Evolutionary conservation across 2,797 vertebrate species (phyloP), one percentile per base, ranked within the genome.

Genomic region (Sardinella longiceps): DNA sequence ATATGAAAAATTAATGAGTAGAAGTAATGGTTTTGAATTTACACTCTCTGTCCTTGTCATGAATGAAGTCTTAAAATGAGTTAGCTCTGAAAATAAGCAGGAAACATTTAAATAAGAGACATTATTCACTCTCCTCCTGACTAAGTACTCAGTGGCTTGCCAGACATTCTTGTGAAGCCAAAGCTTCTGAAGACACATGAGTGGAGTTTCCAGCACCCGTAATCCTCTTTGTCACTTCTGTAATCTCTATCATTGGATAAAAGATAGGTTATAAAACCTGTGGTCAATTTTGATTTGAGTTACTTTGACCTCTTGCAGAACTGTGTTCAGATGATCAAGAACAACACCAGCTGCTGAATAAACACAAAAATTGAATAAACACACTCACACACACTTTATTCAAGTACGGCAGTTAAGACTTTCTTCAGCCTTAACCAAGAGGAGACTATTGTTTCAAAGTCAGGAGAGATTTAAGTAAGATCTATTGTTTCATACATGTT

Each of bases 121-220:
- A 74, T 70, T 39, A 14, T 33, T 70, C 63, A 70, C 2, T 37
- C 30, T 70, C 63, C 5, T 37, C 63, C 5, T 37, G 30, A 74
- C 5, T 14, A 74, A 43, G 70, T 43, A 43, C 70, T 77, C 37
- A 43, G 37, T 77, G 70, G 20, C 70, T 74, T 77, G 70, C 66
- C 66, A 77, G 37, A 77, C 70, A 23, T 77, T 77, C 37, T 43
- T 39, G 37, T 43, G 37, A 33, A 43, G 20, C 37, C 37, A 77
- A 77, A 77, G 70, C 70, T 77, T 70, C 63, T 43, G 70, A 77
- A 39, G 18, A 20, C 37, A 77, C 70, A 77, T 28, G 28, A 66
- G 12, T 50, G 33, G 60, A 33, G 70, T 33, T 77, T 77, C 37
- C 70, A 77, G 70, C 37, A 39, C 37, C 70, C 15, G 9, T 77